Evolutionary conservation across 2,888 invertebrate species (phyloP).

Genomic region (Spilosoma lubricipeda): DNA sequence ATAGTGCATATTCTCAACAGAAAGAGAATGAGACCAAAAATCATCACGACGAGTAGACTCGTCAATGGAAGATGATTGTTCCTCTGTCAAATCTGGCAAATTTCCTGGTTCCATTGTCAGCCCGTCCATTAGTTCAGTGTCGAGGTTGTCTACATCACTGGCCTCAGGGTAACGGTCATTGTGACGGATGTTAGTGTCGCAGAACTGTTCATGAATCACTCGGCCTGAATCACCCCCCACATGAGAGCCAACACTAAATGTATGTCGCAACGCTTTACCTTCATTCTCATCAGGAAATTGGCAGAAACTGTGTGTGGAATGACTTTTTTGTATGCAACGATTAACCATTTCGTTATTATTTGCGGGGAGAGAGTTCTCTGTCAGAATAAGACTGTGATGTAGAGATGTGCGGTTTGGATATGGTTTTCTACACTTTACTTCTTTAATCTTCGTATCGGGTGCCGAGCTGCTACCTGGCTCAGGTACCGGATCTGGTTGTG

Average conservation of each 20-base stretch:
- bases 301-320: constrained; percentile 66
- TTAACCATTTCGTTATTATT: constrained; percentile 63
- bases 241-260: constrained; percentile 57
- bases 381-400: constrained; percentile 69
- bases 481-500: constrained; percentile 41
- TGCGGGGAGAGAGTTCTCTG: constrained; percentile 39
- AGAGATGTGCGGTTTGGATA: constrained; percentile 50
- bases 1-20: constrained; percentile 71
- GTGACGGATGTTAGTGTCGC: constrained; percentile 79
- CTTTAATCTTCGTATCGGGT: constrained; percentile 48
- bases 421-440: constrained; percentile 44
- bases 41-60: constrained; percentile 77
- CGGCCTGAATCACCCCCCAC: constrained; percentile 52
- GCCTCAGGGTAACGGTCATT: constrained; percentile 80
- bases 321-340: constrained; percentile 64
- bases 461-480: constrained; percentile 18
- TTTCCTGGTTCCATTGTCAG: constrained; percentile 74
- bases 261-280: constrained; percentile 50
- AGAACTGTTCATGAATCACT: constrained; percentile 54
- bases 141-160: constrained; percentile 74
- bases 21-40: constrained; percentile 63
- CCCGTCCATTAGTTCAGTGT: constrained; percentile 76
- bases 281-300: constrained; percentile 48
- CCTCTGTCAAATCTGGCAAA: constrained; percentile 76
- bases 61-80: constrained; percentile 75